Evolutionary conservation across 2,888 invertebrate species (phyloP).

Genomic region (Griposia aprilina): DNA sequence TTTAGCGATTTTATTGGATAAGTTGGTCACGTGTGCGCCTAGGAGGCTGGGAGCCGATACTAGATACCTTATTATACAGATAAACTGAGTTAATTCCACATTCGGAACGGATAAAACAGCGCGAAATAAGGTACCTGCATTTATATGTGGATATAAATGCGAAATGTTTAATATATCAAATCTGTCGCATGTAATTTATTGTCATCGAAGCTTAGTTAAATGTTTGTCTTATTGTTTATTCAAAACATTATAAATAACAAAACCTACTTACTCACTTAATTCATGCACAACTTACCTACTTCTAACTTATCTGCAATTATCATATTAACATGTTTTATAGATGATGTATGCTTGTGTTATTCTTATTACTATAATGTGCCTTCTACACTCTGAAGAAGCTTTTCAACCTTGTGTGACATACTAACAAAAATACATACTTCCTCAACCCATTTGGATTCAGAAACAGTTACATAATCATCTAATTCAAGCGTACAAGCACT

Average conservation of each 20-base stretch:
- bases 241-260: conserved; percentile 6
- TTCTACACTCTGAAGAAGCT: conserved; percentile 1
- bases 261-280: neutral
- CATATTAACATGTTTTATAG: neutral
- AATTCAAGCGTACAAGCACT: conserved; percentile 45
- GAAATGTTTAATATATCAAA: conserved; percentile 42
- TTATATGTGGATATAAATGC: conserved; percentile 48
- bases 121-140: conserved; percentile 53
- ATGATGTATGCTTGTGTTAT: conserved; percentile 2
- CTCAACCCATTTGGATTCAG: conserved; percentile 17
- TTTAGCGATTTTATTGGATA: conserved; percentile 62
- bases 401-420: conserved; percentile 27
- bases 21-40: conserved; percentile 50
- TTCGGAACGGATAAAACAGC: conserved; percentile 35
- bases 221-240: conserved; percentile 15
- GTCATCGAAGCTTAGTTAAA: conserved; percentile 15
- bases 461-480: conserved; percentile 44
- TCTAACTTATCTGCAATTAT: neutral
- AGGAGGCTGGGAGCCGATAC: conserved; percentile 28
- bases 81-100: conserved; percentile 57
- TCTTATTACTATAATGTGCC: neutral
- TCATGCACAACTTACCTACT: neutral
- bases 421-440: conserved; percentile 27
- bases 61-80: conserved; percentile 53
- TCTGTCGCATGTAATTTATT: conserved; percentile 43